These are phyloP conservation scores for Lycia hirtaria DNA, from an alignment of 2,888 invertebrate genomes.

Conservation along the genomic window DNA sequence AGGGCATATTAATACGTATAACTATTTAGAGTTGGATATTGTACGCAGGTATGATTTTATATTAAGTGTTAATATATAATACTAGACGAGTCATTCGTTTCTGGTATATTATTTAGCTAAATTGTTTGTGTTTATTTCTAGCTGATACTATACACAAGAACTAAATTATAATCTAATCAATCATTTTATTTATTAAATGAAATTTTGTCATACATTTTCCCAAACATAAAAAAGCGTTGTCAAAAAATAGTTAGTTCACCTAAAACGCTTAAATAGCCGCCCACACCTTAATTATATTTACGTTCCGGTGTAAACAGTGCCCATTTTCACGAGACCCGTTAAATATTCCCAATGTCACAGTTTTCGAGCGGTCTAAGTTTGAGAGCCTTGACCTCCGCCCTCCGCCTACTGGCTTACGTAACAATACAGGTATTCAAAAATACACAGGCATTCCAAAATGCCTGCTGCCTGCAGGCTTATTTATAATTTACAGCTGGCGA, in stretches of 20 bases:
- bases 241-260: slow-evolving; percentile 9
- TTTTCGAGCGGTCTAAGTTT: slow-evolving; percentile 36
- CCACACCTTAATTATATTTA: slow-evolving; percentile 27
- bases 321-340: slow-evolving; percentile 21
- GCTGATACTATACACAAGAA: too few species aligned
- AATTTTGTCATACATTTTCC: too few species aligned
- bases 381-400: slow-evolving; percentile 42
- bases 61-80: too few species aligned
- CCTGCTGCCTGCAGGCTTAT: slow-evolving; percentile 38
- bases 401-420: slow-evolving; percentile 31
- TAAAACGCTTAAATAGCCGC: slow-evolving; percentile 16
- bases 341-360: slow-evolving; percentile 40
- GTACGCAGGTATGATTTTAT: too few species aligned
- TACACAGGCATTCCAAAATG: slow-evolving; percentile 40
- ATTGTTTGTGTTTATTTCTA: too few species aligned
- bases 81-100: too few species aligned
- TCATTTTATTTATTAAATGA: too few species aligned
- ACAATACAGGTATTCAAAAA: slow-evolving; percentile 39
- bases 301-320: slow-evolving; percentile 24
- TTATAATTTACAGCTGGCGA: slow-evolving; percentile 36
- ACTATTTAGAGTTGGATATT: too few species aligned
- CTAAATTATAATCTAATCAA: too few species aligned
- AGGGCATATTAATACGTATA: too few species aligned
- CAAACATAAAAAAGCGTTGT: not conserved
- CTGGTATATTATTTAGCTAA: too few species aligned